Evolutionary conservation across 2,888 invertebrate genomes (phyloP).

Genomic region (Luperina testacea): DNA sequence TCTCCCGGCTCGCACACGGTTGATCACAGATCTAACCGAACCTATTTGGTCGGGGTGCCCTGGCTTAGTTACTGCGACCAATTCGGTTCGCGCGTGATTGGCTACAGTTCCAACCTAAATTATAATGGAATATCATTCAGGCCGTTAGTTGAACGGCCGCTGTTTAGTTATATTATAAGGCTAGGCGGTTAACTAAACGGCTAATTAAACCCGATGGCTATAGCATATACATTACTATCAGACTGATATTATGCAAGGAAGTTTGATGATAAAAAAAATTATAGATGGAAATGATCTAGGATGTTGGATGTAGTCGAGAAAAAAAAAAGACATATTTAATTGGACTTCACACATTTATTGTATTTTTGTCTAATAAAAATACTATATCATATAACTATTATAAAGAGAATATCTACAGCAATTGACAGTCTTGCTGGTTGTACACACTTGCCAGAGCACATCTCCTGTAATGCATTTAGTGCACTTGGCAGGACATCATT

Average conservation of each 20-base stretch:
- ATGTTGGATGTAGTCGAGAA: slow-evolving; percentile 24
- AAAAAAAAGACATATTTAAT: slow-evolving; percentile 66
- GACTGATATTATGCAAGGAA: neutral
- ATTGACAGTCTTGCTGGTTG: slow-evolving; percentile 89
- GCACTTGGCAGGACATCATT: slow-evolving; percentile 67
- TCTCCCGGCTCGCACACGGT: too few species aligned
- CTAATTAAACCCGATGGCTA: too few species aligned
- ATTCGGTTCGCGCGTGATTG: too few species aligned
- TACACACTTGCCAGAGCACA: slow-evolving; percentile 83
- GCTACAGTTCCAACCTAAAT: too few species aligned
- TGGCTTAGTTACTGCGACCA: too few species aligned
- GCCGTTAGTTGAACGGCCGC: too few species aligned
- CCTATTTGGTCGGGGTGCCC: too few species aligned
- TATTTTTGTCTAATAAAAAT: slow-evolving; percentile 90
- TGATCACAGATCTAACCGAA: too few species aligned
- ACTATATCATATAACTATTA: slow-evolving; percentile 88
- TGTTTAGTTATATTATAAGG: too few species aligned
- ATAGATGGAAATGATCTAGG: neutral
- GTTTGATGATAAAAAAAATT: neutral
- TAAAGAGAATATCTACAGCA: slow-evolving; percentile 89
- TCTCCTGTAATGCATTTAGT: slow-evolving; percentile 78
- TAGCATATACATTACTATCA: neutral
- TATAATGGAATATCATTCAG: too few species aligned
- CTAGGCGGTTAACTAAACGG: too few species aligned
- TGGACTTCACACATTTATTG: slow-evolving; percentile 91